Conservation (phyloP, 2,797 vertebrate genomes). For the Microctenopoma stevenorrisi region DNA sequence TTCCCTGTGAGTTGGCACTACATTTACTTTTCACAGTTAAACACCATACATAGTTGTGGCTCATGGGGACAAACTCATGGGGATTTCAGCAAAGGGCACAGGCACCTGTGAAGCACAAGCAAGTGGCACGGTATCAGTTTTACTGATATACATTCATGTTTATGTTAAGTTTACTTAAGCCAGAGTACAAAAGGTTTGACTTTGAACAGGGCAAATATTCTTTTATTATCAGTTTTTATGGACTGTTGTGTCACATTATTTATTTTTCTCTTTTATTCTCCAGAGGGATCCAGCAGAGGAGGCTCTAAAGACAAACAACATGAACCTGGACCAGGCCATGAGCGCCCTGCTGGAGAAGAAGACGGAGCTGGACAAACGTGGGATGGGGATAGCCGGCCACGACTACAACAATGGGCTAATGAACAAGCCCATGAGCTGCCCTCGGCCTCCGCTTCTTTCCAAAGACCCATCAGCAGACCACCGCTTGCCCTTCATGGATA, state of each 20-base stretch:
- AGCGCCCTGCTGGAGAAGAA: conserved; percentile 99
- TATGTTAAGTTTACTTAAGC: too few species aligned
- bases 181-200: too few species aligned
- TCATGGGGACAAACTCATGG: too few species aligned
- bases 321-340: conserved; percentile 99
- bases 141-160: too few species aligned
- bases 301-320: conserved; percentile 97
- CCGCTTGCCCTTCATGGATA: conserved; percentile 93
- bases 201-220: neutral
- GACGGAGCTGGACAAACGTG: conserved; percentile 97
- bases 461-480: conserved; percentile 96
- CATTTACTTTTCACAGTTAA: neutral
- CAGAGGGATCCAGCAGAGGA: conserved; percentile 99
- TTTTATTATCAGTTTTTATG: too few species aligned
- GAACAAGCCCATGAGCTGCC: conserved; percentile 93
- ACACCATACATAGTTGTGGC: too few species aligned
- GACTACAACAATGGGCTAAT: conserved; percentile 95
- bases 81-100: too few species aligned
- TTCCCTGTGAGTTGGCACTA: conserved; percentile 88
- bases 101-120: too few species aligned
- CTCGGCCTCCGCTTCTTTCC: conserved; percentile 92
- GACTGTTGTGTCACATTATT: neutral
- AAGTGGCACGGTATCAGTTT: too few species aligned
- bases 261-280: conserved; percentile 14
- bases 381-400: conserved; percentile 89